Base-by-base conservation (phyloP, 2,888 invertebrate genomes). In the Tinea trinotella region DNA sequence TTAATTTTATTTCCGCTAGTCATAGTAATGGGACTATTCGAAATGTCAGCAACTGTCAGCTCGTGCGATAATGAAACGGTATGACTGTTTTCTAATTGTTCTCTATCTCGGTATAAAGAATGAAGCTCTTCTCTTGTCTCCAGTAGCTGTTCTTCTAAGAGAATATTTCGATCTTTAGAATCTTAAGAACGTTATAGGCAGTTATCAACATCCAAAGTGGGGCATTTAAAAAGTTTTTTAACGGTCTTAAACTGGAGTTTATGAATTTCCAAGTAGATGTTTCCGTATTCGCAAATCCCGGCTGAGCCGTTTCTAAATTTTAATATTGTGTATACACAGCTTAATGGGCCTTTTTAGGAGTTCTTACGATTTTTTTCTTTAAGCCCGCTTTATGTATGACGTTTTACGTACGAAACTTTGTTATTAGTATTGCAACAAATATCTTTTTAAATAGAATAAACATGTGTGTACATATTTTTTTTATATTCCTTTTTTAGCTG, bases 321-420 rank as follows among this genome's bases (percentile, higher is more conserved):
- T 50, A 24, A 50, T 50, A 50, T 50, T 24, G 24, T 22, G 24
- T 50, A 13, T 24, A 46, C 24, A 15, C 12, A n/a, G 15, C 50
- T 50, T 50, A 50, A 50, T 50, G 50, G 50, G 18, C 18, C 50
- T 50, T 50, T 50, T 50, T 50, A 50, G 15, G 50, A 50, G 34
- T 35, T 35, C 52, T 19, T 22, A 24, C 22, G 15, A 22, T n/a
- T 50, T 50, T n/a, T n/a, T 50, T 50, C 24, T 22, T 34, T 19
- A 24, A 18, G 36, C 61, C 61, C 63, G 59, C 61, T 59, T 65
- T 60, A 63, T 62, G 63, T 64, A 62, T 62, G 64, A 65, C 60
- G 40, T 40, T 48, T 20, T 20, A 48, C 18, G 7, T 44, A 17
- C 18, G 10, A 44, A 44, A 44, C 17, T 15, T 17, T 44, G 10